A percentile compares a stretch with the other conserved stretches of the same genome.
Conservation (phyloP, 2,113 vertebrate species). For the Podarcis cretensis region DNA sequence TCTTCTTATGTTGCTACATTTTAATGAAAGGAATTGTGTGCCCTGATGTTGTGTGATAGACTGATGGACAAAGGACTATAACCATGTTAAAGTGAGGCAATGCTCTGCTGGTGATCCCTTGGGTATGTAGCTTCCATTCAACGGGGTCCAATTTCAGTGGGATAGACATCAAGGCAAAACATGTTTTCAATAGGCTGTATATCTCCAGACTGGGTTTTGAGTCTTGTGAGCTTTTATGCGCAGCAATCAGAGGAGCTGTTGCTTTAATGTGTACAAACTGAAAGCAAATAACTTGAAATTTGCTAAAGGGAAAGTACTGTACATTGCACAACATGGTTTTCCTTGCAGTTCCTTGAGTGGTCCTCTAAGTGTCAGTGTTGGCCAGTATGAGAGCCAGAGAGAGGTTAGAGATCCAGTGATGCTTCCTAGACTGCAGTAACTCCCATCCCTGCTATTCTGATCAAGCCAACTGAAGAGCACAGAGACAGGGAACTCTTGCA, state of each 20-base stretch:
- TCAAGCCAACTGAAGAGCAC: background rate
- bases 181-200: background rate
- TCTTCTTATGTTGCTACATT: background rate
- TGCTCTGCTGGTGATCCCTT: background rate
- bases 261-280: background rate
- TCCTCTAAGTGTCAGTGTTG: slow-evolving; percentile 19
- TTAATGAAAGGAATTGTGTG: background rate
- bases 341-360: background rate
- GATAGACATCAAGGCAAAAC: background rate
- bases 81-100: background rate
- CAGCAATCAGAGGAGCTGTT: background rate
- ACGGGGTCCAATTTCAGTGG: background rate
- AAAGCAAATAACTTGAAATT: background rate
- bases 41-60: no score
- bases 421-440: background rate
- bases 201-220: background rate
- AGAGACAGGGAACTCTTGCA: background rate
- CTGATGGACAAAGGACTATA: background rate
- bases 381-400: background rate
- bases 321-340: background rate
- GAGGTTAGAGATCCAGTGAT: background rate
- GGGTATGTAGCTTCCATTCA: background rate
- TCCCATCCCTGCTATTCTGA: background rate
- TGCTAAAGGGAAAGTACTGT: background rate
- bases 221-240: background rate